Conservation (phyloP, 2,888 invertebrate genomes). For the Congeria kusceri region DNA sequence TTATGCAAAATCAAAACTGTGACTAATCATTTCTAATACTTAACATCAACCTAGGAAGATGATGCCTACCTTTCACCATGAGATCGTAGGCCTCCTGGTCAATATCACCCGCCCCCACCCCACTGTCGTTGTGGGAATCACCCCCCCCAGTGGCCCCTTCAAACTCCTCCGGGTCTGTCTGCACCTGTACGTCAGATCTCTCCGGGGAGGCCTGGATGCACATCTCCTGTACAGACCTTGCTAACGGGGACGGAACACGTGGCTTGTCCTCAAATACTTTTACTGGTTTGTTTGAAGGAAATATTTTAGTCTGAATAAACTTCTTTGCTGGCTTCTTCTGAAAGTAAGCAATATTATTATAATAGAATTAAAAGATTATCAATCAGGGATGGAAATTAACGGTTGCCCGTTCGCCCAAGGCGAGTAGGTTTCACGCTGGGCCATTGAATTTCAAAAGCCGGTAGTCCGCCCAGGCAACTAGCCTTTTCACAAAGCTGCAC, state of each 20-base stretch:
- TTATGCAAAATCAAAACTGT: no score
- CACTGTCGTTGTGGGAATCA: slow-evolving; percentile 60
- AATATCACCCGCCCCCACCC: slow-evolving; percentile 44
- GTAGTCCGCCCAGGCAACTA: no score
- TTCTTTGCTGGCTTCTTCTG: slow-evolving; percentile 7
- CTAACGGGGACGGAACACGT: neutral
- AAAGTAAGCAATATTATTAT: no score
- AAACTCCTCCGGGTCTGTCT: slow-evolving; percentile 43
- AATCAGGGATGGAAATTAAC: no score
- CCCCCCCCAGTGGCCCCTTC: slow-evolving; percentile 5
- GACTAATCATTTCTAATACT: no score
- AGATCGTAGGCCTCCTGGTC: slow-evolving; percentile 75
- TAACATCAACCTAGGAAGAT: no score
- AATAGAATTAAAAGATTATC: no score
- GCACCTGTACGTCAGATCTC: slow-evolving; percentile 31
- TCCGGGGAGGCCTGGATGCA: slow-evolving; percentile 39
- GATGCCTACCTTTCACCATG: slow-evolving; percentile 75
- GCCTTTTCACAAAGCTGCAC: no score
- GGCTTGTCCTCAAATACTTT: slow-evolving; percentile 58
- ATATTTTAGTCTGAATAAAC: slow-evolving; percentile 40
- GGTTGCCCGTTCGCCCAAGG: no score
- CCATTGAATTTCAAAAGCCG: no score
- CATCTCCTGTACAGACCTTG: slow-evolving; percentile 7
- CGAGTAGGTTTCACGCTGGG: no score
- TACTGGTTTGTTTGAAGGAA: slow-evolving; percentile 48